Evolutionary conservation across 2,113 vertebrate species (phyloP).

Genomic region (Mystacornis crossleyi): DNA sequence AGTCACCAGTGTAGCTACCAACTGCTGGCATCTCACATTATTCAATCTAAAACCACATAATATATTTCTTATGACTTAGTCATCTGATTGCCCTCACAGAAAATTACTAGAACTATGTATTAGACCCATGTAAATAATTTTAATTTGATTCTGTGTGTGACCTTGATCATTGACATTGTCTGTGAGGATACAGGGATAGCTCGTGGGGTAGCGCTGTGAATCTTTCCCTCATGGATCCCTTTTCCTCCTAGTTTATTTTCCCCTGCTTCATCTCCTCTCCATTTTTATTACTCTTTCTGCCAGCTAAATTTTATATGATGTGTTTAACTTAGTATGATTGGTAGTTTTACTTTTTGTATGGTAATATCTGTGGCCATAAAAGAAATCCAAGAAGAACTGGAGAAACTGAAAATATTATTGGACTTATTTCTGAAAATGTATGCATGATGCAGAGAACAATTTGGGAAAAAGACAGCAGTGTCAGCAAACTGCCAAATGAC

Average conservation of each 20-base stretch:
- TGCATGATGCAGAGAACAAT: background rate
- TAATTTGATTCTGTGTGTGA: background rate
- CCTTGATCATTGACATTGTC: rapidly evolving
- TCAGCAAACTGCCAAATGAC: background rate
- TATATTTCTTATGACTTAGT: background rate
- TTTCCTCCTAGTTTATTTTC: background rate
- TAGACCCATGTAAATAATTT: background rate
- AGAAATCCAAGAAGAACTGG: background rate
- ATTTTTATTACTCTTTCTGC: background rate
- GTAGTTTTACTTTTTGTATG: background rate
- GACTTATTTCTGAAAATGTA: background rate
- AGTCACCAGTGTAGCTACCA: background rate
- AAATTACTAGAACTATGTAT: background rate
- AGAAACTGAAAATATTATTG: background rate
- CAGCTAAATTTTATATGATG: background rate
- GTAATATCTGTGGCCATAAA: background rate
- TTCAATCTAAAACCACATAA: background rate
- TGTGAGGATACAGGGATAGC: background rate
- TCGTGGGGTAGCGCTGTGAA: background rate
- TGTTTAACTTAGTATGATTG: background rate
- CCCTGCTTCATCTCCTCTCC: background rate
- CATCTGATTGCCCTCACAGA: background rate
- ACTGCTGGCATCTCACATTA: background rate
- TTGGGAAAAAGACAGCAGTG: background rate
- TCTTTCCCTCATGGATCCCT: background rate